Conservation (phyloP, 2,113 vertebrate species). For the Pygathrix nemaeus region DNA sequence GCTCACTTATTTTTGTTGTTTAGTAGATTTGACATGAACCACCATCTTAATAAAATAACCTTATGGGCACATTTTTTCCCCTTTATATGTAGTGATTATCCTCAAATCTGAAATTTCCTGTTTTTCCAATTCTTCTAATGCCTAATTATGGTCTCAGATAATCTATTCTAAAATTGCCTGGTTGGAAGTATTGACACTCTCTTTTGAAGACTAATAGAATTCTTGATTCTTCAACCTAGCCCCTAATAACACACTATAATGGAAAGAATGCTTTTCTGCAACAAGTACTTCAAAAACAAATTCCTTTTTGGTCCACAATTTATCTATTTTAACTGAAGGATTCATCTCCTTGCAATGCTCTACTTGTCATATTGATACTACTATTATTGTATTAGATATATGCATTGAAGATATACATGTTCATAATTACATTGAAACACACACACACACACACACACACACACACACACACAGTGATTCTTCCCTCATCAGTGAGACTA, state of each 20-base stretch:
- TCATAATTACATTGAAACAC: neutral
- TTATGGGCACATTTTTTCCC: neutral
- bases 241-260: neutral
- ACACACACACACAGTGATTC: neutral
- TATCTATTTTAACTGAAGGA: neutral
- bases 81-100: neutral
- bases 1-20: neutral
- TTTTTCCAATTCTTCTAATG: neutral
- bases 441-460: neutral
- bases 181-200: neutral
- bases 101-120: slow-evolving; percentile 28
- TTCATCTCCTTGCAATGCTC: neutral
- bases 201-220: neutral
- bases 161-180: neutral
- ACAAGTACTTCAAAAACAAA: neutral
- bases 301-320: slow-evolving; percentile 15
- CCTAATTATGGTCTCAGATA: neutral
- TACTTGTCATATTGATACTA: neutral
- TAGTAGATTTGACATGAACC: neutral
- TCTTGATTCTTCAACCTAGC: neutral
- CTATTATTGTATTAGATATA: neutral
- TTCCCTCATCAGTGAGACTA: neutral
- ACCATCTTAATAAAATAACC: neutral
- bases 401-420: neutral
- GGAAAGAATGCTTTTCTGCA: neutral